Evolutionary conservation across 2,797 vertebrate species (phyloP), one percentile per base, ranked within the genome.

Genomic region (Labroides dimidiatus): DNA sequence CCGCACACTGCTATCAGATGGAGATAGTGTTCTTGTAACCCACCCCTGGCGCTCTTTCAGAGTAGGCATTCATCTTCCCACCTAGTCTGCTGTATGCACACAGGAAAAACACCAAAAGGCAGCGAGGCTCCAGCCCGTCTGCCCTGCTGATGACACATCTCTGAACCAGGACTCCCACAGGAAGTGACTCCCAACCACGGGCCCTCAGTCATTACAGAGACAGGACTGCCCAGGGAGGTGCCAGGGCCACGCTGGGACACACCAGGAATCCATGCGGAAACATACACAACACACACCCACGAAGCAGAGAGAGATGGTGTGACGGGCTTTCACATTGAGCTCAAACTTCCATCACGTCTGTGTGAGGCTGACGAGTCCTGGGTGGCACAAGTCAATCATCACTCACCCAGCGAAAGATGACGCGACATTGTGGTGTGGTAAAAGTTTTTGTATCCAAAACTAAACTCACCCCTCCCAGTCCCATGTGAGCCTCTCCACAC

Each of bases 111-210:
- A 86, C 72, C 81, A 55, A 52, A 63, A 76, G 77, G 68, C 78
- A 10, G 37, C 54, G 1, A 75, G 87, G 88, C 91, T 91, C 90
- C 92, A 91, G 89, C 39, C 85, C 50, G 90, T 90, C 89, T 92
- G 89, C 75, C 20, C 89, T 87, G 84, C 78, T 76, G 84, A 92
- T 93, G 93, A 94, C 85, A 89, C 89, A 89, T 87, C 85, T 76
- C 79, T 91, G 87, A 91, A 87, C 78, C 83, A 84, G 87, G 78
- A 81, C 79, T 91, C 90, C 90, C 88, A 93, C 91, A 94, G 93
- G 92, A 94, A 92, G 91, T 92, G 89, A 92, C 85, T 91, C 87
- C 88, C 85, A 81, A 86, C 89, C 87, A 45, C 76, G 54, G 84
- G 86, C 75, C 76, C 87, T 86, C 89, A 89, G 85, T 93, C 90